Evolutionary conservation across 2,888 invertebrate species (phyloP).

Genomic region (Platypus cylindrus): DNA sequence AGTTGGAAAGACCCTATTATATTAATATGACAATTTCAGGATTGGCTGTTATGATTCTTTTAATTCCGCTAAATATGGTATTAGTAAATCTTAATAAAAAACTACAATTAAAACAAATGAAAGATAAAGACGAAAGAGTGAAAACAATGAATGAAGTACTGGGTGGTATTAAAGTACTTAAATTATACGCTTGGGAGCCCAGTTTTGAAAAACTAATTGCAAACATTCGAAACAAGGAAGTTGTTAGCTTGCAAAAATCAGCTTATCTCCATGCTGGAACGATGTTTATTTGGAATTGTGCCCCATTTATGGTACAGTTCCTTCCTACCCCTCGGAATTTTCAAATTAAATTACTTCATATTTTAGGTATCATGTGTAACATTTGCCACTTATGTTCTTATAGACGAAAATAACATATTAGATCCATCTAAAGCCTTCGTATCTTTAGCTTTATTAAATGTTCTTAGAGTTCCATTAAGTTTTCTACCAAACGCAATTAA

Average conservation of each 20-base stretch:
- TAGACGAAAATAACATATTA: constrained; percentile 32
- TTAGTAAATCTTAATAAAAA: constrained; percentile 37
- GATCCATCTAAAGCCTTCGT: constrained; percentile 43
- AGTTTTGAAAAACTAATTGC: constrained; percentile 44
- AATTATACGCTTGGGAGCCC: constrained; percentile 50
- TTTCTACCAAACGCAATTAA: constrained; percentile 36
- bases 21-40: too few relatives aligned
- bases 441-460: constrained; percentile 44
- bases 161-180: constrained; percentile 46
- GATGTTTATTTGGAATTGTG: constrained; percentile 48
- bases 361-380: constrained; percentile 27
- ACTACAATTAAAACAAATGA: constrained; percentile 39
- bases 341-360: background rate
- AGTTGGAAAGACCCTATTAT: too few relatives aligned
- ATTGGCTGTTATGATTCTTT: constrained; percentile 36
- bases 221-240: constrained; percentile 43
- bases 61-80: constrained; percentile 40
- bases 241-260: constrained; percentile 40
- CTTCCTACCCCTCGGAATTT: background rate
- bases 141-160: constrained; percentile 46
- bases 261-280: constrained; percentile 43
- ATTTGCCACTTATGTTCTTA: constrained; percentile 32
- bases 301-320: constrained; percentile 44
- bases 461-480: constrained; percentile 42
- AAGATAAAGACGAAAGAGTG: constrained; percentile 41